A percentile compares a stretch with the other conserved stretches of the same genome.
Evolutionary conservation across 2,113 vertebrate species (phyloP).

Genomic region (Drymodes brunneopygia): DNA sequence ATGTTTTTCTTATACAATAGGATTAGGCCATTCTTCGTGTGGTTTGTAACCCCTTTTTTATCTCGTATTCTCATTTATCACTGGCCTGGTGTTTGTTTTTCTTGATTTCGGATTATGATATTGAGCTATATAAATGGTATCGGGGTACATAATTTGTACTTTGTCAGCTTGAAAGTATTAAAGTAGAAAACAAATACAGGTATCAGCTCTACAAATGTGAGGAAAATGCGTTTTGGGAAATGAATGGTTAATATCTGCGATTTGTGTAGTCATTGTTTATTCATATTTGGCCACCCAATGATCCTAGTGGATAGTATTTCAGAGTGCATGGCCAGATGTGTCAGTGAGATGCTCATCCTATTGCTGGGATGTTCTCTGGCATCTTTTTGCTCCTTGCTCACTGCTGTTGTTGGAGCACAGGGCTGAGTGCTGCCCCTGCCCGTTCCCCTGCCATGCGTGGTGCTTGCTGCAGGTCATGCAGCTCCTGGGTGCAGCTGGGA

Average conservation of each 20-base stretch:
- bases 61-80: background rate
- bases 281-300: background rate
- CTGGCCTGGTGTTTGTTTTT: background rate
- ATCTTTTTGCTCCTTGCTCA: background rate
- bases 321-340: background rate
- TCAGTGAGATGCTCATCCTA: background rate
- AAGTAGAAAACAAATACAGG: background rate
- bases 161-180: background rate
- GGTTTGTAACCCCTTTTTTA: background rate
- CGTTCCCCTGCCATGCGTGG: accelerated
- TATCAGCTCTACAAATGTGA: background rate
- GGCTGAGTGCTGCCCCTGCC: background rate
- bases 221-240: background rate
- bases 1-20: background rate
- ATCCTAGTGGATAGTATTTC: background rate
- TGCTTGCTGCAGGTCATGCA: background rate
- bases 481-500: background rate
- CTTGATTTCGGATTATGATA: background rate
- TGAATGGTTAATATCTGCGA: background rate
- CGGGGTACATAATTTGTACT: background rate
- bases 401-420: background rate
- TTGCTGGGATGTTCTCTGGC: background rate
- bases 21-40: background rate
- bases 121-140: background rate
- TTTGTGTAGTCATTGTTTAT: background rate